These are phyloP conservation scores for Aphelocoma californica DNA, from an alignment of 2,797 vertebrate species.

Conservation along the genomic window DNA sequence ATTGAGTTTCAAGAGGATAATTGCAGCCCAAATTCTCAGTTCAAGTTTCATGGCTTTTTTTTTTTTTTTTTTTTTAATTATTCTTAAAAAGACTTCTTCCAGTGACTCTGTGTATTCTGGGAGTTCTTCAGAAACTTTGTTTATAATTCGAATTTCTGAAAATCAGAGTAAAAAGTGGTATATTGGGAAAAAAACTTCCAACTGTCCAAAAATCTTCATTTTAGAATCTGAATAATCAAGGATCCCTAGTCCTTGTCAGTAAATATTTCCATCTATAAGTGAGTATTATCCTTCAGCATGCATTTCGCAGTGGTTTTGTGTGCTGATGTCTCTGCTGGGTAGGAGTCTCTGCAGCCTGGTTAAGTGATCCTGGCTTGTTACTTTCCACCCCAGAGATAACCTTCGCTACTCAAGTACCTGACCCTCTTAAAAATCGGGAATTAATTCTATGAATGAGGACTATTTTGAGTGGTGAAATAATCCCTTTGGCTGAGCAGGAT, in stretches of 20 bases:
- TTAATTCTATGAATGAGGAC: background rate
- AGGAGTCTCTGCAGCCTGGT: background rate
- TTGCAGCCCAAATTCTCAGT: constrained; percentile 41
- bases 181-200: background rate
- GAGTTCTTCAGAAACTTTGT: background rate
- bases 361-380: background rate
- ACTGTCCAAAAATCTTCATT: background rate
- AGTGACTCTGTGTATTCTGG: background rate
- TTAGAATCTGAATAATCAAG: background rate
- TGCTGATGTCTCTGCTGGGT: background rate
- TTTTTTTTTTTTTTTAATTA: background rate
- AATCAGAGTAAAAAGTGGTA: background rate
- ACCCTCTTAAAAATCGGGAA: constrained; percentile 3
- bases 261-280: background rate
- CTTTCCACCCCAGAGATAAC: background rate
- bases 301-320: background rate
- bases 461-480: constrained; percentile 2
- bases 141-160: background rate
- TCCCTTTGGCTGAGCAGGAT: background rate
- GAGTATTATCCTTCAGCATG: background rate
- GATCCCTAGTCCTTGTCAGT: background rate
- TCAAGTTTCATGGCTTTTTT: constrained; percentile 3
- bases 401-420: background rate
- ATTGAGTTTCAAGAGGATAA: constrained; percentile 59
- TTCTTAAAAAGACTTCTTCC: background rate